Conservation (phyloP, 2,113 vertebrate species). For the Atrichornis clamosus region DNA sequence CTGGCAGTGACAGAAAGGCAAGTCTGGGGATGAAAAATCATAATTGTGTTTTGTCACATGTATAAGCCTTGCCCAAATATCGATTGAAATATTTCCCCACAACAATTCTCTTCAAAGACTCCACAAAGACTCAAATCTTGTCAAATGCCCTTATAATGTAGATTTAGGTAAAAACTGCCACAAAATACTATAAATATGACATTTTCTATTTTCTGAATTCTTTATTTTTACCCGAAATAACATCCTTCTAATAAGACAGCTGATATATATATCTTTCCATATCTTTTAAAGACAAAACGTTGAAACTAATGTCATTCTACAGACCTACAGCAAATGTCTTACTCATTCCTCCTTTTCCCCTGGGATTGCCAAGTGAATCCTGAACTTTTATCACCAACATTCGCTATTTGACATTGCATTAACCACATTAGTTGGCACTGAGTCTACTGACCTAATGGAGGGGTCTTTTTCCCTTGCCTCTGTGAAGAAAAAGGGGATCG, state of each 20-base stretch:
- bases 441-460: neutral
- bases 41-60: neutral
- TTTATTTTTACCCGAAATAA: neutral
- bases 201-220: neutral
- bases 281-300: neutral
- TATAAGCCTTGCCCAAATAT: neutral
- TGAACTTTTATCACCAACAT: neutral
- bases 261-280: fast-evolving
- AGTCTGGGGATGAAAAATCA: neutral
- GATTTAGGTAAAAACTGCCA: neutral
- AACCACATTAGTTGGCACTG: neutral
- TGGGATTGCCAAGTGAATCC: neutral
- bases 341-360: neutral
- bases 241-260: neutral
- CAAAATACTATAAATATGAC: neutral
- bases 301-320: neutral
- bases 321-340: neutral
- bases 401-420: neutral
- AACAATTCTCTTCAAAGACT: neutral
- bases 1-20: neutral
- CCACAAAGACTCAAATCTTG: neutral
- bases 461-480: neutral
- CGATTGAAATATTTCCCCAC: neutral
- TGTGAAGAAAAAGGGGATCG: neutral
- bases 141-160: neutral